Evolutionary conservation across 2,113 vertebrate species (phyloP), one percentile per base, ranked within the genome.

Genomic region (Platysteira castanea): DNA sequence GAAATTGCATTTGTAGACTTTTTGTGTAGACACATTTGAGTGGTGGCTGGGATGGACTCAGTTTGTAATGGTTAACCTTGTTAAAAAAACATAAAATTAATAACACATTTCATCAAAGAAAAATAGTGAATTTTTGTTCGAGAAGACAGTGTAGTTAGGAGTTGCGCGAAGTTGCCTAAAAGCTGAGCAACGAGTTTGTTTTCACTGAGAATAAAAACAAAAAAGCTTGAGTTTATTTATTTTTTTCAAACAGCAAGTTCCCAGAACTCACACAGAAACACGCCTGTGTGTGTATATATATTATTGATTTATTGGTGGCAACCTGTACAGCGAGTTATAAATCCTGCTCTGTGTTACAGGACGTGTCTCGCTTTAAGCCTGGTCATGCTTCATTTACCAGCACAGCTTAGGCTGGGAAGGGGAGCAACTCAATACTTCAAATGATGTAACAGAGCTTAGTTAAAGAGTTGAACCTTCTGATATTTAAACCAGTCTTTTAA

Each of bases 231-330:
- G 39, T 44, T 82, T 53, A 1, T 33, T 20, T 53, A 6, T 70
- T 64, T 68, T 65, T 54, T 35, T 7, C 16, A 64, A 94, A 13
- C 22, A 87, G 28, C 47, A 28, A 47, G 30, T 69, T 87, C 50
- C 67, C 60, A 60, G 74, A 73, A 87, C 39, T 91, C 20, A 0
- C 44, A 7, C 22, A 35, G 70, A 56, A 86, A 74, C 33, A 59
- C 27, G 39, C 39, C 49, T 44, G 2, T 33, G 23, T 27, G 13
- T 50, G 9, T 74, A 3, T 81, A 15, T 49, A 18, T 31, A 12
- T 82, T 94, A 95, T 82, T 95, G 94, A 97, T 92, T 95, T 89
- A 92, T 91, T 89, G 68, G 64, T 93, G 79, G 75, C 82, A 59
- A 44, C 68, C 68, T 88, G 54, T 28, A 47, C 13, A 74, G 90